Evolutionary conservation across 2,888 invertebrate genomes (phyloP), one percentile per base, ranked within the genome.

Genomic region (Tyria jacobaeae): DNA sequence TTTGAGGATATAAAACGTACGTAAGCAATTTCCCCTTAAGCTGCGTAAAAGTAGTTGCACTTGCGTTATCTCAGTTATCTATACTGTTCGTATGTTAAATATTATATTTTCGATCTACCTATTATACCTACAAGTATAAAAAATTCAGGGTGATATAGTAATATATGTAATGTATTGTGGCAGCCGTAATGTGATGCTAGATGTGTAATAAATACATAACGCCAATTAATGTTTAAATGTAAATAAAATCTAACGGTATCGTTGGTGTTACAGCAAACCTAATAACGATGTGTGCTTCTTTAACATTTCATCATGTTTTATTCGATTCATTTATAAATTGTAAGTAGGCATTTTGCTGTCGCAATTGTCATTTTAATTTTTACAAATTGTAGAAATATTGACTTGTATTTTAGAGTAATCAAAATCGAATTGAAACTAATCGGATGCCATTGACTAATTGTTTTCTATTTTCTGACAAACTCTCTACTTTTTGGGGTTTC

Each of bases 141-240:
- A 62, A 62, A 52, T 51, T 57, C 61, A 62, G 61, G 57, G 57
- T 62, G 61, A 62, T 62, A 57, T 57, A 57, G 61, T 52, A 55
- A 55, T n/a, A n/a, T n/a, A n/a, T 55, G 31, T 55, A 55, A 44
- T 54, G 10, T 41, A 41, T 39, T 44, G 21, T 44, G 44, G 44
- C 44, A 31, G 55, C 44, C n/a, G 31, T 55, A 55, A 34, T 31
- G 55, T 55, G 55, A 55, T 31, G 55, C 55, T 55, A 55, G 55
- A 44, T 44, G 55, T 60, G 49, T 54, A 54, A 31, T 37, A 44
- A n/a, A n/a, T 34, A 35, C 51, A 12, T 51, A 35, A 56, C 39
- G 55, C 55, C 55, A 55, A 55, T 44, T 55, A 55, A 54, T 44
- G n/a, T 44, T 55, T 44, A 55, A 55, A 44, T 51, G 51, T 51